Base-by-base conservation (phyloP, 2,797 vertebrate species). In the Agapornis canus region DNA sequence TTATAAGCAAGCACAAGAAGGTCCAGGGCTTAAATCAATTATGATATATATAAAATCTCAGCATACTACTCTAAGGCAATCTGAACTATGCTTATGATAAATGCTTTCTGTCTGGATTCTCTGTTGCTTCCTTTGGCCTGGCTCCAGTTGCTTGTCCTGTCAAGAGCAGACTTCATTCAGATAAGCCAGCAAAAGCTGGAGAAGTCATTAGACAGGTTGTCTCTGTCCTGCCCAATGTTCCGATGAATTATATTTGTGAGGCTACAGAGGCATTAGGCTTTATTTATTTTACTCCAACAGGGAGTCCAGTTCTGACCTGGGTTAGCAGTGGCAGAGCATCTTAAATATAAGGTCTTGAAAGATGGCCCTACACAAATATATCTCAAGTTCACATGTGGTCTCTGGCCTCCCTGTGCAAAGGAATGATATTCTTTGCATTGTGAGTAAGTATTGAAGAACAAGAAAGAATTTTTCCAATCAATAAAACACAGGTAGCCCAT, bases 301-400 rank as follows among this genome's bases (percentile, higher is more conserved):
- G 60, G 91, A 95, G 86, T 45, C 22, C 79, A 75, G 29, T 42
- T 66, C 75, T 84, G 61, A 91, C 72, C 40, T 10, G 42, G 64
- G 94, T 94, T 90, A 96, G 40, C 48, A 65, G 86, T 70, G 77
- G 31, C 79, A 96, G 82, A 87, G 42, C 23, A 39, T 51, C 39
- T 89, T 94, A 81, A 82, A 43, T 63, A 59, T 37, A 86, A 91
- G 59, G n/a, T 87, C 73, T 61, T 91, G 80, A 87, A 97, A 83
- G 71, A 86, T 47, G 23, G 22, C 48, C 77, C 82, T 91, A 65
- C 20, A 51, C 18, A 75, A 92, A 45, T 27, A 26, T 86, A 94
- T 90, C 79, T 84, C 70, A 71, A 88, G 39, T 82, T 88, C 60
- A 23, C 6, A 13, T 26, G 54, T 73, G 66, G 45, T 83, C 54